Evolutionary conservation across 2,888 invertebrate genomes (phyloP), one percentile per base, ranked within the genome.

Genomic region (Punctoribates punctum): DNA sequence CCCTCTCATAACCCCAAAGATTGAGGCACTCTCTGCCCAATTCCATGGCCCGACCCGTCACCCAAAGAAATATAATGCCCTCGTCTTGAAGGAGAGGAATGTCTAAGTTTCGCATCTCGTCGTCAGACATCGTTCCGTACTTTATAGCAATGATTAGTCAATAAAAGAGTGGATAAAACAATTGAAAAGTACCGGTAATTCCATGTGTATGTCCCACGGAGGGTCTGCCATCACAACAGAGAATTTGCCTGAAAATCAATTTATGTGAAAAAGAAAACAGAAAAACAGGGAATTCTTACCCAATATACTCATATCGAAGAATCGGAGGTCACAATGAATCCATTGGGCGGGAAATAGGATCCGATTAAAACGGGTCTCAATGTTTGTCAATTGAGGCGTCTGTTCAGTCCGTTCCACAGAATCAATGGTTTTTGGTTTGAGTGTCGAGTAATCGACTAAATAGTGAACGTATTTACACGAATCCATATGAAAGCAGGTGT

Each of bases 401-500:
- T 51, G n/a, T 42, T 54, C 73, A 5, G n/a, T 23, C 4, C 4
- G 11, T 13, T 38, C 15, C 3, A 8, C 27, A 9, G 70, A 13
- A 20, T 70, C 70, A 17, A 17, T 1, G 34, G 29, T 42, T 38
- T 48, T 70, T 13, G 29, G 60, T 62, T 62, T 77, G 23, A 73
- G 23, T 3, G 75, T 77, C 6, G 60, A 29, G n/a, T 73, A 42
- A 38, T 97, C 96, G 0, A 98, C 96, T 86, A 97, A 94, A 82
- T 98, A 98, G 84, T 98, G 97, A 0, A 98, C 96, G 83, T 96
- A 96, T 85, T 92, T 91, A 89, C 97, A 98, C 54, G 93, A 94
- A 81, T 97, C 96, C 96, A 98, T 97, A 83, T 98, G 97, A 83
- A 98, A 98, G 84, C 97, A 98, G 0, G 97, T 98, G 84, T 98